Conservation (phyloP, 2,888 invertebrate genomes). For the Bedellia somnulentella region DNA sequence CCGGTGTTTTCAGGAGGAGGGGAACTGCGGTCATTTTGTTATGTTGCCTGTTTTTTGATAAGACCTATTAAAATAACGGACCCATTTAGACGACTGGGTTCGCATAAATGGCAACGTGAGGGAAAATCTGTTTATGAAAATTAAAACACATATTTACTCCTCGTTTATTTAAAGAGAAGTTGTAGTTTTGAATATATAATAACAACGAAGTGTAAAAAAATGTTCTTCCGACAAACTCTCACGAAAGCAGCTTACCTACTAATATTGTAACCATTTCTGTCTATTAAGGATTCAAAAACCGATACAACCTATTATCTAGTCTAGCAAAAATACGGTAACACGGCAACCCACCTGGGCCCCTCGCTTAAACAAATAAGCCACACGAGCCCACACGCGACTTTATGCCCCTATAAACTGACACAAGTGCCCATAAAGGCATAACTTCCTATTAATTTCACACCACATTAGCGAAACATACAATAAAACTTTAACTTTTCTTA, state of each 20-base stretch:
- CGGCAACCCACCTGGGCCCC: slow-evolving; percentile 31
- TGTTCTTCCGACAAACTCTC: no score
- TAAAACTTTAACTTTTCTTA: slow-evolving; percentile 55
- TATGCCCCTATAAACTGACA: slow-evolving; percentile 49
- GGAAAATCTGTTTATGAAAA: slow-evolving; percentile 48
- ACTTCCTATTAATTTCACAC: slow-evolving; percentile 62
- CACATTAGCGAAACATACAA: slow-evolving; percentile 60
- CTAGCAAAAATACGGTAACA: no score
- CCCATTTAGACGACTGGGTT: slow-evolving; percentile 33
- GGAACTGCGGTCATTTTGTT: slow-evolving; percentile 58
- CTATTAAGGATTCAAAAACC: no score
- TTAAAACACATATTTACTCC: no score
- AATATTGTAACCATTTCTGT: no score
- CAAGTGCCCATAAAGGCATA: slow-evolving; percentile 56
- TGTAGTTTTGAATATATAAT: no score
- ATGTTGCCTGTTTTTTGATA: slow-evolving; percentile 61
- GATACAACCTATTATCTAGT: no score
- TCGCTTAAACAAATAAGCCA: slow-evolving; percentile 43
- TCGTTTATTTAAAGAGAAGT: no score
- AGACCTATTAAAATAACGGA: slow-evolving; percentile 57
- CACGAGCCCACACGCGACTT: slow-evolving; percentile 38
- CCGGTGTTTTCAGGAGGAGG: slow-evolving; percentile 50
- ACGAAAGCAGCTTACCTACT: no score
- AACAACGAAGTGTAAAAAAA: no score
- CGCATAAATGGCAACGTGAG: slow-evolving; percentile 38